Conservation (phyloP, 1,140 invertebrate genomes). For the Xylocopa sonorina region DNA sequence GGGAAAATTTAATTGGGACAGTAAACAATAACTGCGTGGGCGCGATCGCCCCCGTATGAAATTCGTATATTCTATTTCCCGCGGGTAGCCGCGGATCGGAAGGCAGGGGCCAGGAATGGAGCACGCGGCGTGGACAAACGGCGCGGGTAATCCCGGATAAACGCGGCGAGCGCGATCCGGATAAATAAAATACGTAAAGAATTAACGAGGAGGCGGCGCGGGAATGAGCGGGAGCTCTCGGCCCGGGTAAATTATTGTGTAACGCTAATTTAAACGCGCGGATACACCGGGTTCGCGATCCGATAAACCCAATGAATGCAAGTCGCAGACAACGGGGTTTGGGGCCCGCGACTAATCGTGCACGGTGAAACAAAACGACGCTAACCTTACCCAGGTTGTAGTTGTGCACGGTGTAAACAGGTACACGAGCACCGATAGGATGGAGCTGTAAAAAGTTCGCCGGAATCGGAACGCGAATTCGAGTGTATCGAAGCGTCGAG, state of each 20-base stretch:
- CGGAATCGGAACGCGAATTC: constrained; percentile 2
- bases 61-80: constrained; percentile 3
- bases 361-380: constrained; percentile 49
- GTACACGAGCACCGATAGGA: too few species aligned
- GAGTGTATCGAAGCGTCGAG: background rate
- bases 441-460: constrained; percentile 4
- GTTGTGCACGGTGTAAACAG: background rate
- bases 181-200: constrained; percentile 38
- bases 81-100: background rate
- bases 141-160: constrained; percentile 16
- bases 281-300: constrained; percentile 34
- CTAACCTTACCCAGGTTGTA: too few species aligned
- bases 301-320: constrained; percentile 53
- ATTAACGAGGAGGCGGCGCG: constrained; percentile 4
- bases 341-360: constrained; percentile 32
- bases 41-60: background rate
- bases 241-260: constrained; percentile 42
- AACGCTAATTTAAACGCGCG: constrained; percentile 34
- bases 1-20: background rate
- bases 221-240: constrained; percentile 20
- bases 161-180: background rate
- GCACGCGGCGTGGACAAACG: background rate
- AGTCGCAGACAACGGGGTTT: constrained; percentile 39
- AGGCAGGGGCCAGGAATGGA: background rate
- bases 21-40: background rate